Evolutionary conservation across 2,888 invertebrate species (phyloP).

Genomic region (Entomobrya proxima): DNA sequence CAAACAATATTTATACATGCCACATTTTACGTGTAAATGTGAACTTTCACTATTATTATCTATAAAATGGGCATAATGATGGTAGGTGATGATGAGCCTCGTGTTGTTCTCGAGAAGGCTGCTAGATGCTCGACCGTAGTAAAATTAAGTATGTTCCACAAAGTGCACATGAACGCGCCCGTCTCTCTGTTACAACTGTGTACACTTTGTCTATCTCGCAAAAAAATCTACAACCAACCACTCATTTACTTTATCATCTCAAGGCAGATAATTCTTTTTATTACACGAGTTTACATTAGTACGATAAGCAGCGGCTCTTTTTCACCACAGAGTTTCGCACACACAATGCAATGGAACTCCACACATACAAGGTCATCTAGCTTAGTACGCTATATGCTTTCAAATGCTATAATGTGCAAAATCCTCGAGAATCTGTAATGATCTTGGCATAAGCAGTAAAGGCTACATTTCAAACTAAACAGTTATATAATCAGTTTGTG

Average conservation of each 20-base stretch:
- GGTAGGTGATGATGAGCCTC: not conserved
- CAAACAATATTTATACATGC: no score
- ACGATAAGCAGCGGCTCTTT: constrained; percentile 11
- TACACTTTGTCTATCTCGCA: not conserved
- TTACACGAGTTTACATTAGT: not conserved
- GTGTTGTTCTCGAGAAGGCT: not conserved
- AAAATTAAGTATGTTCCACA: constrained; percentile 15
- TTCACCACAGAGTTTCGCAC: not conserved
- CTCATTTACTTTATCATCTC: constrained; percentile 16
- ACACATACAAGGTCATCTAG: not conserved
- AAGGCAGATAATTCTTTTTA: not conserved
- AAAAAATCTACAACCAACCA: constrained; percentile 9
- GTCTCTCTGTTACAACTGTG: no score
- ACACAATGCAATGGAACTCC: not conserved
- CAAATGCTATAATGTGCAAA: not conserved
- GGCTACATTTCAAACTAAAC: no score
- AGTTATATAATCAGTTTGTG: no score
- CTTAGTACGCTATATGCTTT: no score
- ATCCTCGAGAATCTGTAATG: constrained; percentile 12
- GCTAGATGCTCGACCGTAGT: not conserved
- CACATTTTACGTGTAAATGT: no score
- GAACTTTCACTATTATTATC: not conserved
- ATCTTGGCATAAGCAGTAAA: not conserved
- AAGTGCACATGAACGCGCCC: constrained; percentile 21
- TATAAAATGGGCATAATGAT: constrained; percentile 6